Percentiles rank a stretch among this genome's conserved stretches.
Evolutionary conservation across 2,888 invertebrate genomes (phyloP).

Genomic region (Cheilosia vulpina): DNA sequence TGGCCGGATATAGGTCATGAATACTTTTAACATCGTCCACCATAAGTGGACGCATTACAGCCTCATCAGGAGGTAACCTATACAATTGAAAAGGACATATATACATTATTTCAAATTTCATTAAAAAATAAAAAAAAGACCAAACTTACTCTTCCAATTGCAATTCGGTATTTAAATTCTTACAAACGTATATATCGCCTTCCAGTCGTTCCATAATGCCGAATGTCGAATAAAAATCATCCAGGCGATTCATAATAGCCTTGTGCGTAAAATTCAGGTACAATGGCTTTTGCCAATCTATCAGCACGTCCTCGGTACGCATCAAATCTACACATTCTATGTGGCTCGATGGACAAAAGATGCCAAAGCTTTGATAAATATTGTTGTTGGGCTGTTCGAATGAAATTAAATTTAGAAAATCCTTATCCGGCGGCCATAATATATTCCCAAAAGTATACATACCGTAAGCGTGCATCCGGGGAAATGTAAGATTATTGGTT

Average conservation of each 20-base stretch:
- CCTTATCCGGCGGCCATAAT: background rate
- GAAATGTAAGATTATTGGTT: conserved; percentile 93
- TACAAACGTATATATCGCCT: conserved; percentile 91
- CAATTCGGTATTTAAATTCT: conserved; percentile 86
- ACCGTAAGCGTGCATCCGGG: conserved; percentile 95
- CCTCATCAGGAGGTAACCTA: conserved; percentile 87
- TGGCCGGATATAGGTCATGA: conserved; percentile 94
- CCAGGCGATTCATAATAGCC: conserved; percentile 90
- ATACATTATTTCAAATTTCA: background rate
- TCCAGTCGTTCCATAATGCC: conserved; percentile 89
- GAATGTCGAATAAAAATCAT: conserved; percentile 87
- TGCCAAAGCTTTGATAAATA: conserved; percentile 92
- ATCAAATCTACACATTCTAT: conserved; percentile 89
- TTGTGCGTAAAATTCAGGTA: conserved; percentile 94
- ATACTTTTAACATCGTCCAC: conserved; percentile 92
- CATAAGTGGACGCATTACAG: conserved; percentile 90
- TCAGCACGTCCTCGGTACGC: conserved; percentile 90
- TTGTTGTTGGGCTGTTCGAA: conserved; percentile 88
- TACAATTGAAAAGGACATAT: conserved; percentile 3
- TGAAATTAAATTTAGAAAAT: background rate
- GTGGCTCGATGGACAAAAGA: conserved; percentile 92
- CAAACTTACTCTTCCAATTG: conserved; percentile 86
- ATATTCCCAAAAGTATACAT: conserved; percentile 81
- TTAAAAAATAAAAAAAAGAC: background rate
- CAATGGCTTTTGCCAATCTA: conserved; percentile 91